Percentiles rank a stretch among this genome's conserved stretches.
Conservation (phyloP, 2,888 invertebrate genomes). For the Trisateles emortualis region DNA sequence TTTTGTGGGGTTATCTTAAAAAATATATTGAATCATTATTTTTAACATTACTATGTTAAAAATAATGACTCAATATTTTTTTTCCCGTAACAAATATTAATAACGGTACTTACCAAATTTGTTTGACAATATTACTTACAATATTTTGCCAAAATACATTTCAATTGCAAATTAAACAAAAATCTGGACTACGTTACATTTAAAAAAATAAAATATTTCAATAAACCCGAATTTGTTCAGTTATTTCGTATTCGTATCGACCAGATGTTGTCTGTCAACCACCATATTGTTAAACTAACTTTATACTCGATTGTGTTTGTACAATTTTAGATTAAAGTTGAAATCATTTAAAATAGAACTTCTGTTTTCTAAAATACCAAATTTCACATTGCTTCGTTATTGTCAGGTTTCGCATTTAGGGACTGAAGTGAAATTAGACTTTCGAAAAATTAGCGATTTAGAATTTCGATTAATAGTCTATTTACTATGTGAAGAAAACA, state of each 20-base stretch:
- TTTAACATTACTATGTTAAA: no score
- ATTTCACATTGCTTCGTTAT: background rate
- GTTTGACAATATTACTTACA: no score
- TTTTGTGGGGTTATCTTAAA: no score
- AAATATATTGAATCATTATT: no score
- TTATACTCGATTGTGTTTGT: conserved; percentile 12
- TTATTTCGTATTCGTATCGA: conserved; percentile 31
- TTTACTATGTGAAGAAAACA: no score
- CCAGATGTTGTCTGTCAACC: conserved; percentile 32
- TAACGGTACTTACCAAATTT: no score
- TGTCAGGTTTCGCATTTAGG: background rate
- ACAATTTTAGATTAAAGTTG: conserved; percentile 20
- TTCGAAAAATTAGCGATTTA: background rate
- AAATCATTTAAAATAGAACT: background rate
- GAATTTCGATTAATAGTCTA: background rate
- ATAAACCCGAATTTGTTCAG: conserved; percentile 34
- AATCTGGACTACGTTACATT: background rate
- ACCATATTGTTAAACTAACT: conserved; percentile 19
- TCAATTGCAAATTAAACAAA: background rate
- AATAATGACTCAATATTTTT: no score
- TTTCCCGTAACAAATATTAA: no score
- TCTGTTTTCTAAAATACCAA: background rate
- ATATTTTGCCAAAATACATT: background rate
- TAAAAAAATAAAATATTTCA: conserved; percentile 4
- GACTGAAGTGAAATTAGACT: background rate